Base-by-base conservation (phyloP, 2,888 invertebrate species). In the Podotricha telesiphe region DNA sequence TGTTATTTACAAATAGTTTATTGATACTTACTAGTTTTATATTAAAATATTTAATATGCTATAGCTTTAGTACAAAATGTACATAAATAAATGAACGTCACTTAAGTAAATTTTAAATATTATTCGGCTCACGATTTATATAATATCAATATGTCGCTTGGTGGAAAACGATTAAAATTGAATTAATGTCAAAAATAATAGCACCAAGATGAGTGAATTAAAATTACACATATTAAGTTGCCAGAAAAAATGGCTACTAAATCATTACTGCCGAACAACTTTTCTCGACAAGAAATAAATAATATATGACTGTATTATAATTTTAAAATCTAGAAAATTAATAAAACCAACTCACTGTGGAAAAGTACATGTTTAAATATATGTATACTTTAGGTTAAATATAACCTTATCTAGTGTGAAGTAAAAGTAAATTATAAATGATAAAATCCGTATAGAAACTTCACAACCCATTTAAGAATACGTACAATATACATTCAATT, bases 141-240 rank as follows among this genome's bases (percentile, higher is more conserved):
- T 53, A 61, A 68, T 59, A 11, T 19, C 15, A 8, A 34, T 48
- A 17, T 47, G 19, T 62, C 22, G 20, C 13, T 48, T 62, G 34
- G 8, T 17, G 13, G 47, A 67, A 69, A 65, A 53, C 51, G 51
- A 67, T 69, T 67, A 67, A 65, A 59, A 62, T 56, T 55, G 64
- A 66, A 72, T 53, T 70, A 68, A 50, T 42, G 55, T 20, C 61
- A 65, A 73, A 74, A 72, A 61, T 64, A 40, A 59, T 58, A 45
- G 19, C 59, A 48, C 64, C 67, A 61, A 66, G 66, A 71, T 73
- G 67, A 69, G 20, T 70, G 73, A 69, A 65, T 68, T 65, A 67
- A 65, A 71, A 71, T 70, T 70, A 71, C 67, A 65, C 70, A 55
- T 68, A 74, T 73, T 71, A 71, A 70, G 67, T 65, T 70, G 72